Conservation (phyloP, 2,113 vertebrate genomes). For the Meriones unguiculatus region DNA sequence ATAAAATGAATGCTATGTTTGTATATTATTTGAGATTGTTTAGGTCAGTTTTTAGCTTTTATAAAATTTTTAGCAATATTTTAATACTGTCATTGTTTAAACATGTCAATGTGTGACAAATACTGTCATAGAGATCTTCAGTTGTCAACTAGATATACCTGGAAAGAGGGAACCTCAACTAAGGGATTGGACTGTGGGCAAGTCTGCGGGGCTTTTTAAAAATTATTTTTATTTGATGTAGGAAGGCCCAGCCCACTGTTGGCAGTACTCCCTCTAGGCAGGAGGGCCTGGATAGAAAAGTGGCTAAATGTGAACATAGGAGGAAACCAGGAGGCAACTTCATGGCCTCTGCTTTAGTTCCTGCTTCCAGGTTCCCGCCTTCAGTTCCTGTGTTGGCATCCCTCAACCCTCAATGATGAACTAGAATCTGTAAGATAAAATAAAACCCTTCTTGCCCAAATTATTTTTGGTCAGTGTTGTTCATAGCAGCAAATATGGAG, state of each 20-base stretch:
- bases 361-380: neutral
- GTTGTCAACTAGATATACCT: neutral
- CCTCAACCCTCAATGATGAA: neutral
- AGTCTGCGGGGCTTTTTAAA: neutral
- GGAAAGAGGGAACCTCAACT: neutral
- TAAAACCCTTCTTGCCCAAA: neutral
- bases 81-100: neutral
- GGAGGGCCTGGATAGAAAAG: neutral
- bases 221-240: too few species aligned
- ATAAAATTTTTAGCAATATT: neutral
- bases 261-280: too few species aligned
- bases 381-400: neutral
- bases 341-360: neutral
- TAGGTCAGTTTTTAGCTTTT: neutral
- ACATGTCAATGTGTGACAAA: too few species aligned
- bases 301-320: neutral
- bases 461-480: neutral
- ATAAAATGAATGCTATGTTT: neutral
- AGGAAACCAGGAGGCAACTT: neutral
- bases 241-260: too few species aligned
- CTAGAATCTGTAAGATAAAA: neutral
- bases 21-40: neutral
- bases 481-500: neutral
- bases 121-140: neutral
- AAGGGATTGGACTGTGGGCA: neutral